Conservation (phyloP, 2,797 vertebrate genomes). For the Fratercula arctica region DNA sequence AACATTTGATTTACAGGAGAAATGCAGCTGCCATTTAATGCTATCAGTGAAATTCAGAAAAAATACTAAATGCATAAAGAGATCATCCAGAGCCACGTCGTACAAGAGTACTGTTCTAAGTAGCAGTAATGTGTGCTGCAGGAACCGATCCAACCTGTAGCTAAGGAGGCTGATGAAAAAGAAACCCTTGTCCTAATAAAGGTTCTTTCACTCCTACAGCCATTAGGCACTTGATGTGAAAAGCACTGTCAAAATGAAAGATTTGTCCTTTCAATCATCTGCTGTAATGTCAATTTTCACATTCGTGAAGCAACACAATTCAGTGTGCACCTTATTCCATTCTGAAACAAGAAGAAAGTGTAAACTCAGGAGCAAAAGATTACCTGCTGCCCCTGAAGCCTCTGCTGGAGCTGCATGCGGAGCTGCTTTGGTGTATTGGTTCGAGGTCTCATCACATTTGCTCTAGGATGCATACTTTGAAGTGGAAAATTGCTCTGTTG, state of each 20-base stretch:
- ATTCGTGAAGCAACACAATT: background rate
- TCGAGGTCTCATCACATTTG: conserved; percentile 86
- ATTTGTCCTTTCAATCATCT: background rate
- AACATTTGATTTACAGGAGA: background rate
- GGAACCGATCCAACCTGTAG: background rate
- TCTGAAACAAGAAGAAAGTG: background rate
- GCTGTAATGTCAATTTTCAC: background rate
- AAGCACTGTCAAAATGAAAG: background rate
- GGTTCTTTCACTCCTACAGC: background rate
- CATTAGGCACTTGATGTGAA: background rate
- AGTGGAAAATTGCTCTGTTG: conserved; percentile 85
- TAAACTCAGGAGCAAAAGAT: background rate
- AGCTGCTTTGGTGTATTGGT: conserved; percentile 90
- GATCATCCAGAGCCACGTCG: background rate
- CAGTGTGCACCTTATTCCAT: background rate
- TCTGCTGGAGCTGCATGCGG: conserved; percentile 95
- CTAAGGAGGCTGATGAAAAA: background rate
- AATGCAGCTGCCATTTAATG: background rate
- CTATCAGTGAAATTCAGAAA: background rate
- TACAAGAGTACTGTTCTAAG: background rate
- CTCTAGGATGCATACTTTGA: conserved; percentile 84
- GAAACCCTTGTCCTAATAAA: background rate
- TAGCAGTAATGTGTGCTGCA: background rate
- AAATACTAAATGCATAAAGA: background rate
- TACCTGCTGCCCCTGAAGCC: conserved; percentile 97